Base-by-base conservation (phyloP, 2,113 vertebrate species). In the Polyodon spathula region DNA sequence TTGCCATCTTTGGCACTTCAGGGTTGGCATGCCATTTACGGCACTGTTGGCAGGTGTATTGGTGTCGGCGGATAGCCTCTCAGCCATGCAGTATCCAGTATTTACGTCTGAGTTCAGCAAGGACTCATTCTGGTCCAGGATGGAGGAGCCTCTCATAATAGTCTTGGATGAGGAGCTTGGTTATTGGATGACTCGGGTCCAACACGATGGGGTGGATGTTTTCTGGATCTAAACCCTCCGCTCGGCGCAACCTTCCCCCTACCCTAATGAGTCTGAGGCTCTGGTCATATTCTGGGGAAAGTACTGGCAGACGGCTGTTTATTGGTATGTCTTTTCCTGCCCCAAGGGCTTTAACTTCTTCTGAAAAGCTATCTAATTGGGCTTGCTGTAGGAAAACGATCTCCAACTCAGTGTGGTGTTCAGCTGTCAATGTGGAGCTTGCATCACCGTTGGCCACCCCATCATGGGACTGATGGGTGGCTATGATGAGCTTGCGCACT, bases 111-210 rank as follows among this genome's bases (percentile, higher is more conserved):
- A 70, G 41, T 7, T 66, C 68, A 12, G 54, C 46, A n/a, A 70
- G 52, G 6, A 70, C 58, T n/a, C 54, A 9, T 40, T 66, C 61
- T 40, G 58, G 58, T 1, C 68, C 63, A 6, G 64, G 59, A 38
- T 65, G 66, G 41, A 7, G n/a, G 27, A 48, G 41, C 10, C 15
- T 15, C 5, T 15, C 37, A n/a, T 65, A 50, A 9, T 60, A 60
- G 8, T 64, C 17, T 11, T 59, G 52, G 16, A 55, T 62, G 38
- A 62, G 52, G 40, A 62, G 52, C 41, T n/a, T 40, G 8, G 60
- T 62, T 15, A 10, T 40, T 14, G 38, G 60, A 17, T 62, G 60
- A 52, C 60, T 54, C 9, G 52, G 52, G 38, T 62, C 58, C 6
- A 60, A 17, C 16, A 60, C 44, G 37, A 60, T 52, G 50, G 60